Conservation (phyloP, 2,888 invertebrate species). For the Yponomeuta cagnagella region DNA sequence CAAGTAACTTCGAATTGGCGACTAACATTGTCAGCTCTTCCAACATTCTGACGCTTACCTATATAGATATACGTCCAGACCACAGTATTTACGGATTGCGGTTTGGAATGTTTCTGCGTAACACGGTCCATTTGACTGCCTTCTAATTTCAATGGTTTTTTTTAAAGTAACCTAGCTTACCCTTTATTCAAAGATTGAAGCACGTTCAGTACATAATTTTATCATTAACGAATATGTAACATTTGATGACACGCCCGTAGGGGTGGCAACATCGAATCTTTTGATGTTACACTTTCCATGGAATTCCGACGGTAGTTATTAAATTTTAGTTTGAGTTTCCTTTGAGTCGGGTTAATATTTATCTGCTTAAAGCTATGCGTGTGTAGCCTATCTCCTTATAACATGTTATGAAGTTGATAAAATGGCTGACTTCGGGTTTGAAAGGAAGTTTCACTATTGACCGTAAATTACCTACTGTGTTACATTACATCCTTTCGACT, state of each 20-base stretch:
- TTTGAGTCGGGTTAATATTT: slow-evolving; percentile 17
- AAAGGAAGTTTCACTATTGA: too few relatives aligned
- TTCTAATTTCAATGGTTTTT: too few relatives aligned
- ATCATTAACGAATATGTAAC: slow-evolving; percentile 2
- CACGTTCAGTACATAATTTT: background rate
- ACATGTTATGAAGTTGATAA: background rate
- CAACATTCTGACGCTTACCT: too few relatives aligned
- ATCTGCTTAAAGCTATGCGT: background rate
- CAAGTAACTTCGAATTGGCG: too few relatives aligned
- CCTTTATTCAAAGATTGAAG: too few relatives aligned
- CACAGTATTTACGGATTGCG: too few relatives aligned
- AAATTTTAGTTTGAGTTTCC: slow-evolving; percentile 11
- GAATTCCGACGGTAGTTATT: slow-evolving; percentile 13
- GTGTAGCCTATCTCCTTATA: background rate
- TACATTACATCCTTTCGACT: background rate
- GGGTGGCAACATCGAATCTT: slow-evolving; percentile 9
- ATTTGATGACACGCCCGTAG: slow-evolving; percentile 3
- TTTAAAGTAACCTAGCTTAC: too few relatives aligned
- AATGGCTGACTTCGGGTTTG: background rate
- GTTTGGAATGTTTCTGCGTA: too few relatives aligned
- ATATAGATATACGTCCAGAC: too few relatives aligned
- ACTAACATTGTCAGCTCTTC: too few relatives aligned
- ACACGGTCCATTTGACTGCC: too few relatives aligned
- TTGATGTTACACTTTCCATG: slow-evolving; percentile 12
- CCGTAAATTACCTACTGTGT: background rate